Conservation (phyloP, 92 coral and sea anemone genomes). For the Palythoa heliodiscus region DNA sequence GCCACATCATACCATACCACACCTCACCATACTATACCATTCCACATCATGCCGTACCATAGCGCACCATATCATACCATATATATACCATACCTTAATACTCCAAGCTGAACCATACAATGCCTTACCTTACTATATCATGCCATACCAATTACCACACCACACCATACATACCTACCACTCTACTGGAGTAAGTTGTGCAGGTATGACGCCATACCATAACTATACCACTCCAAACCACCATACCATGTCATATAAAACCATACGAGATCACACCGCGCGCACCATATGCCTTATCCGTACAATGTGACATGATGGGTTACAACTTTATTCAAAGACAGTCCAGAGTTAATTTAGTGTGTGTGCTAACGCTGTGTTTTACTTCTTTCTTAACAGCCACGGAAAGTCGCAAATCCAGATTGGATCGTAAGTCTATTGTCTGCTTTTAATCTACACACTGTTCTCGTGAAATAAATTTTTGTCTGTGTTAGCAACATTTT, state of each 20-base stretch:
- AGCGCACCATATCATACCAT: neutral
- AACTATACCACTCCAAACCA: too few species aligned
- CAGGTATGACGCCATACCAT: too few species aligned
- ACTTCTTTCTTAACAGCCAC: slow-evolving; percentile 68
- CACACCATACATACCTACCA: too few species aligned
- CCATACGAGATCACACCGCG: neutral
- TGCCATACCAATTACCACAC: too few species aligned
- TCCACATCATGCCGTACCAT: neutral
- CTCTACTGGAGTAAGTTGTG: too few species aligned
- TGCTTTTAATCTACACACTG: neutral
- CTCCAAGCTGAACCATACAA: too few species aligned
- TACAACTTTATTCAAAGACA: neutral
- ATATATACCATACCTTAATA: neutral
- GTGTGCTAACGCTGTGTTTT: neutral
- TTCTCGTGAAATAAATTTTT: neutral
- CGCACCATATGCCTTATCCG: too few species aligned
- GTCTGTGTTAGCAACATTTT: neutral
- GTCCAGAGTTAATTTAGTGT: neutral
- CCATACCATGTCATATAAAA: neutral
- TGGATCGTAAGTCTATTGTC: slow-evolving; percentile 85
- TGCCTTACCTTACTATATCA: neutral
- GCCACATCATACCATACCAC: neutral
- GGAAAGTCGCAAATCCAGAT: slow-evolving; percentile 97
- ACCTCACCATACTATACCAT: neutral
- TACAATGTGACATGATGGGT: neutral